Conservation (phyloP, 2,797 vertebrate genomes). For the Novumbra hubbsi region DNA sequence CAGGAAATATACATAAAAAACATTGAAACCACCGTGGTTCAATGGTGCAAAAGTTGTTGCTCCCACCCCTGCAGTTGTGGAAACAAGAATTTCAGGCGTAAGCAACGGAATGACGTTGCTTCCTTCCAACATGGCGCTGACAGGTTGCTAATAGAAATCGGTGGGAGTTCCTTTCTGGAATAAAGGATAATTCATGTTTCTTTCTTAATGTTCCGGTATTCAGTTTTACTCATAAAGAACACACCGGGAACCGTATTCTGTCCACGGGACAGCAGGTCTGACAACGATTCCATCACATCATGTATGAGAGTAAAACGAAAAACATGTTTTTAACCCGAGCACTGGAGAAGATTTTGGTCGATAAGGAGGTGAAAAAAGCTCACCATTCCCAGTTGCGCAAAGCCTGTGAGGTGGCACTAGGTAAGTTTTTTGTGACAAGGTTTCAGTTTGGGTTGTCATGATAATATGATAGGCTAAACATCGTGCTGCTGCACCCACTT, state of each 20-base stretch:
- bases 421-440: slow-evolving; percentile 63
- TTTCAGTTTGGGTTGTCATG: slow-evolving; percentile 15
- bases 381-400: slow-evolving; percentile 88
- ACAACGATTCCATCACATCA: slow-evolving; percentile 63
- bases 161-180: slow-evolving; percentile 49
- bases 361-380: slow-evolving; percentile 90
- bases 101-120: slow-evolving; percentile 80
- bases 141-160: slow-evolving; percentile 72
- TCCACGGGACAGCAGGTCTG: slow-evolving; percentile 22
- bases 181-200: slow-evolving; percentile 46
- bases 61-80: not conserved
- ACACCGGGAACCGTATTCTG: slow-evolving; percentile 1
- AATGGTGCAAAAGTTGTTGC: not conserved
- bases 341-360: slow-evolving; percentile 88
- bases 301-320: slow-evolving; percentile 84
- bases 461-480: not conserved
- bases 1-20: not conserved
- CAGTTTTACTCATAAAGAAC: slow-evolving; percentile 25
- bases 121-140: slow-evolving; percentile 89
- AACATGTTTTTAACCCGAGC: slow-evolving; percentile 90
- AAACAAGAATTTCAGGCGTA: slow-evolving; percentile 35
- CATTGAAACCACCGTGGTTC: not conserved
- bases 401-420: slow-evolving; percentile 86
- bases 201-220: slow-evolving; percentile 23
- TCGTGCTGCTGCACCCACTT: slow-evolving; percentile 1